Evolutionary conservation across 2,888 invertebrate genomes (phyloP).

Genomic region (Panopea generosa): DNA sequence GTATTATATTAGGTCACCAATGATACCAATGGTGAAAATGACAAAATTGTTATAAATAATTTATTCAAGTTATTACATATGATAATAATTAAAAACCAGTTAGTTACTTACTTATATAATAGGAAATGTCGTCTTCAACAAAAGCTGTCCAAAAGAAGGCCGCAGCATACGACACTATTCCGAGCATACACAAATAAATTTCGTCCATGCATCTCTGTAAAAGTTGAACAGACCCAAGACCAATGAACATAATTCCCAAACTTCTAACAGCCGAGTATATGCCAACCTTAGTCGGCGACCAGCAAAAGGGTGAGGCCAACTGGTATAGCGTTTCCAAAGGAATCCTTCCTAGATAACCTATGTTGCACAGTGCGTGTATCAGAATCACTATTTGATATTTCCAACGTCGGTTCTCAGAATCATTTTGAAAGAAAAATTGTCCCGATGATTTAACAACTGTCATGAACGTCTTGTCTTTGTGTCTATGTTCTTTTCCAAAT

Average conservation of each 20-base stretch:
- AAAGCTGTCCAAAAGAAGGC: slow-evolving; percentile 57
- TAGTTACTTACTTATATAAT: slow-evolving; percentile 41
- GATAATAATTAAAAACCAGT: too few species aligned
- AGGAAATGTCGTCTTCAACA: slow-evolving; percentile 29
- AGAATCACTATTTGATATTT: slow-evolving; percentile 48
- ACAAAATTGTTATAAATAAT: too few species aligned
- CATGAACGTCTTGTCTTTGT: slow-evolving; percentile 34
- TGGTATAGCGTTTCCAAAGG: slow-evolving; percentile 57
- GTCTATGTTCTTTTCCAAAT: slow-evolving; percentile 35
- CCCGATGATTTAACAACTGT: slow-evolving; percentile 27
- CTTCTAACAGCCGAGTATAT: slow-evolving; percentile 45
- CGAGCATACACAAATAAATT: slow-evolving; percentile 50
- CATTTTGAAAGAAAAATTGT: slow-evolving; percentile 44
- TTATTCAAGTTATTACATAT: too few species aligned
- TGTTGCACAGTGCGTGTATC: slow-evolving; percentile 39
- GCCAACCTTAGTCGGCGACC: slow-evolving; percentile 59
- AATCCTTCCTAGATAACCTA: slow-evolving; percentile 34
- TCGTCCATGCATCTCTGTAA: slow-evolving; percentile 51
- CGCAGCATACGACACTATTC: slow-evolving; percentile 41
- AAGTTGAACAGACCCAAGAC: slow-evolving; percentile 41
- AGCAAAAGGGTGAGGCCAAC: slow-evolving; percentile 64
- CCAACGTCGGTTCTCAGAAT: slow-evolving; percentile 46
- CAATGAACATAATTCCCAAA: slow-evolving; percentile 43
- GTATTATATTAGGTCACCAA: too few species aligned
- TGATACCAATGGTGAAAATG: too few species aligned